Evolutionary conservation across 2,888 invertebrate genomes (phyloP).

Genomic region (Meloe dianella): DNA sequence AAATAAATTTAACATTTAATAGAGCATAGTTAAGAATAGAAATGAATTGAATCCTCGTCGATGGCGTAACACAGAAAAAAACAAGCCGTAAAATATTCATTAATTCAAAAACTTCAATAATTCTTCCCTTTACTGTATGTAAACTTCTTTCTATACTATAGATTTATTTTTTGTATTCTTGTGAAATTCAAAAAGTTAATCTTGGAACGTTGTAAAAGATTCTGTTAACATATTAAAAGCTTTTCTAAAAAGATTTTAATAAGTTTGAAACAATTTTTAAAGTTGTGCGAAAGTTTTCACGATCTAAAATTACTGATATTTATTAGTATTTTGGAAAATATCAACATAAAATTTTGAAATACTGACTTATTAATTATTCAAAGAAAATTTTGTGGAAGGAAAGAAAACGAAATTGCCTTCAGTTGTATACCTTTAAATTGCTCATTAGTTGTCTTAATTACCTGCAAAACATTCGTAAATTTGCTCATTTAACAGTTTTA

Average conservation of each 20-base stretch:
- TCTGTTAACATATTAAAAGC: background rate
- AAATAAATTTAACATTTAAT: background rate
- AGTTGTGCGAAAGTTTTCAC: background rate
- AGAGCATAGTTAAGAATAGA: background rate
- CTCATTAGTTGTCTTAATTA: conserved; percentile 28
- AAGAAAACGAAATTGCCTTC: background rate
- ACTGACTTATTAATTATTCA: too few species aligned
- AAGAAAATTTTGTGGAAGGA: too few species aligned
- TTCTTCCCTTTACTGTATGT: background rate
- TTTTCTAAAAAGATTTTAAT: background rate
- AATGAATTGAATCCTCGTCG: background rate
- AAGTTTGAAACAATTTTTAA: background rate
- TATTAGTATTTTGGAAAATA: too few species aligned
- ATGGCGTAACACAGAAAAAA: background rate
- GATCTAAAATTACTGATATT: too few species aligned
- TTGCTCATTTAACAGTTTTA: conserved; percentile 25
- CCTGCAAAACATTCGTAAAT: conserved; percentile 26
- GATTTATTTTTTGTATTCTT: background rate
- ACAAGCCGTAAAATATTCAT: background rate
- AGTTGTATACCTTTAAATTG: conserved; percentile 19
- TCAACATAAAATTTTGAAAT: too few species aligned
- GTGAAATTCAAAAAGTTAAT: background rate
- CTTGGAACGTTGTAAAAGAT: background rate
- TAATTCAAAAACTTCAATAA: background rate
- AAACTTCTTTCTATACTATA: background rate